phyloP scores from a whole-genome alignment of 2,888 invertebrate species.

The Acleris holmiana region DNA sequence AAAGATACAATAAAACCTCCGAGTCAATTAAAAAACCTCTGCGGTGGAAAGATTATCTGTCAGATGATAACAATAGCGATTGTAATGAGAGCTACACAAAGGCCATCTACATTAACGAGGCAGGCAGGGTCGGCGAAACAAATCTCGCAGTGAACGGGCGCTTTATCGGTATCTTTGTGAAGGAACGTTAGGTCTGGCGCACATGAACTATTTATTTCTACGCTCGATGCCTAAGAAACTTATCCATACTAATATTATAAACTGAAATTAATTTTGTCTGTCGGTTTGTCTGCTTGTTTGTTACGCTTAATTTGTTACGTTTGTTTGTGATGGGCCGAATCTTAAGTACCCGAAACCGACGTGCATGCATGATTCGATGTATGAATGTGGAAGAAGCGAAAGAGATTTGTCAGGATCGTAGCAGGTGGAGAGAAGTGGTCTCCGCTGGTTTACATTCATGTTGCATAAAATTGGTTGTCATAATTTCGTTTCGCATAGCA shows the following conservation, averaged over 20 bases:
- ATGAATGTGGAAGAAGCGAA: too few relatives aligned
- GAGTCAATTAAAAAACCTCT: too few relatives aligned
- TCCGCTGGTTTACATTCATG: too few relatives aligned
- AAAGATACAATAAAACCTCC: too few relatives aligned
- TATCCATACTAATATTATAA: not conserved
- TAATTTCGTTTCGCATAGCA: too few relatives aligned
- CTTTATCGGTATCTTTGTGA: slow-evolving; percentile 9
- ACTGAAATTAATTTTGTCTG: not conserved
- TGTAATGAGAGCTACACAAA: not conserved
- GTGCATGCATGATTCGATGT: too few relatives aligned
- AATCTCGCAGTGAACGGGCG: slow-evolving; percentile 4
- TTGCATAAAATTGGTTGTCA: too few relatives aligned
- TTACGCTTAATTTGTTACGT: too few relatives aligned
- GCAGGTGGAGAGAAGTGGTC: too few relatives aligned
- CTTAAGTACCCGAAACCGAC: too few relatives aligned
- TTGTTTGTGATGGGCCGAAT: too few relatives aligned
- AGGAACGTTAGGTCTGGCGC: slow-evolving; percentile 1
- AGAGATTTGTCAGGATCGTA: too few relatives aligned
- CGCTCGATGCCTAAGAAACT: not conserved
- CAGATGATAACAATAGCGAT: not conserved
- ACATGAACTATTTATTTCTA: not conserved
- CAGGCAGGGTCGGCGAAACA: not conserved
- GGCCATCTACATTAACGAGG: slow-evolving; percentile 10
- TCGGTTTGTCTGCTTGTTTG: not conserved
- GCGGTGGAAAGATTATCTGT: not conserved